Base-by-base conservation (phyloP, 2,113 vertebrate genomes). In the Conger conger region DNA sequence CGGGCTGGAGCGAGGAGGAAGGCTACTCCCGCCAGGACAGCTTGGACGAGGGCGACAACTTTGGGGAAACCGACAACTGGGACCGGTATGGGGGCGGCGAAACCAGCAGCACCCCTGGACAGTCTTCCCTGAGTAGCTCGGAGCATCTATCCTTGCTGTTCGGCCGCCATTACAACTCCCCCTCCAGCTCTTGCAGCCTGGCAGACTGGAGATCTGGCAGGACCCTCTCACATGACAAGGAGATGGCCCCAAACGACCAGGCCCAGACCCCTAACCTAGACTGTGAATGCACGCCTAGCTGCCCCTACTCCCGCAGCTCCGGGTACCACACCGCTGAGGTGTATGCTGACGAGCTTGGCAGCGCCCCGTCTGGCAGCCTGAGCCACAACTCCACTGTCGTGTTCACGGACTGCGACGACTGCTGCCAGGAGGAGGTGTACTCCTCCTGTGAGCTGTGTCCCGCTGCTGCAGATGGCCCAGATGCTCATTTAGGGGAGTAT, bases 111-210 rank as follows among this genome's bases (percentile, higher is more conserved):
- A 93, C 93, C 36, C 88, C 91, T 0, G 93, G 88, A 1, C 93
- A 91, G 83, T 95, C 94, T 16, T 93, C 93, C 33, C 60, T 88
- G 37, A 91, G 89, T 85, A 95, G 94, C 84, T 95, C 93, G n/a
- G 94, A 96, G 82, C 94, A 95, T 82, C 90, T 95, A 15, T 94
- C 93, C 11, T 82, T 93, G 86, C 88, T 95, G 40, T 96, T 94
- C 86, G 93, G 92, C 87, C 90, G 86, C 0, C 88, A 92, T 42
- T 90, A 91, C 84, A 92, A 90, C 85, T 92, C 92, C 9, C 86
- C 91, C 3, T 92, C 92, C 0, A 92, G 87, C 82, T 90, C 93
- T 53, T 92, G 93, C 3, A 91, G 91, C 85, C 82, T 82, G 45
- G 63, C 87, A 3, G 91, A 92, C 79, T 92, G 91, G 90, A 89